Evolutionary conservation across 1,140 invertebrate species (phyloP).

Genomic region (Euura lappo): DNA sequence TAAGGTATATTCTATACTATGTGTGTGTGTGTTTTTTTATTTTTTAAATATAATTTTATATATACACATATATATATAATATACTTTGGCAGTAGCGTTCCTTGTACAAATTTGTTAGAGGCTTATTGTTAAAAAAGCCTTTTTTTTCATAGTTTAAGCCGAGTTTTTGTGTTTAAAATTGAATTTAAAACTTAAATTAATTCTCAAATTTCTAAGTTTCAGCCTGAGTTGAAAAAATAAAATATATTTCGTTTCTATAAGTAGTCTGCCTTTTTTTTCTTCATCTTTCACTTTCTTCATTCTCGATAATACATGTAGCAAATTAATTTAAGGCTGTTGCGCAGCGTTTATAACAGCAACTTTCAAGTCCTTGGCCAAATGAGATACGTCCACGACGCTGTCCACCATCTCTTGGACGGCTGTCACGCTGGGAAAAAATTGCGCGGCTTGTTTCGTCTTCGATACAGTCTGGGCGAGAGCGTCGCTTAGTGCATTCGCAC

Average conservation of each 20-base stretch:
- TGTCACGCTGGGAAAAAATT: conserved; percentile 87
- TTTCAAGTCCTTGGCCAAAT: conserved; percentile 78
- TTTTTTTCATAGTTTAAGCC: too few species aligned
- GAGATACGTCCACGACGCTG: conserved; percentile 82
- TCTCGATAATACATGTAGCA: too few species aligned
- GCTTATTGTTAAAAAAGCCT: not conserved
- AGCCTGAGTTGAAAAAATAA: too few species aligned
- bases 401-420: conserved; percentile 95
- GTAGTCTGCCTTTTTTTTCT: too few species aligned
- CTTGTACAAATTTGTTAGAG: not conserved
- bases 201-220: too few species aligned
- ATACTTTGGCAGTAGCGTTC: conserved; percentile 4
- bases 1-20: too few species aligned
- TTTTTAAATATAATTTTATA: not conserved
- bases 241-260: too few species aligned
- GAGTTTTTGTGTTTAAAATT: not conserved
- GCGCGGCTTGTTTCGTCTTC: conserved; percentile 88
- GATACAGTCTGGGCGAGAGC: conserved; percentile 82
- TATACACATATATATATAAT: conserved; percentile 2
- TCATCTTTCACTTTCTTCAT: too few species aligned
- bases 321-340: conserved; percentile 34
- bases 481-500: conserved; percentile 84
- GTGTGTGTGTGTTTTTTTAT: not conserved
- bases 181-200: not conserved
- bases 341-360: conserved; percentile 67